A percentile compares a stretch with the other conserved stretches of the same genome.
phyloP scores from a whole-genome alignment of 2,797 vertebrate genomes.

The Lemur catta region DNA sequence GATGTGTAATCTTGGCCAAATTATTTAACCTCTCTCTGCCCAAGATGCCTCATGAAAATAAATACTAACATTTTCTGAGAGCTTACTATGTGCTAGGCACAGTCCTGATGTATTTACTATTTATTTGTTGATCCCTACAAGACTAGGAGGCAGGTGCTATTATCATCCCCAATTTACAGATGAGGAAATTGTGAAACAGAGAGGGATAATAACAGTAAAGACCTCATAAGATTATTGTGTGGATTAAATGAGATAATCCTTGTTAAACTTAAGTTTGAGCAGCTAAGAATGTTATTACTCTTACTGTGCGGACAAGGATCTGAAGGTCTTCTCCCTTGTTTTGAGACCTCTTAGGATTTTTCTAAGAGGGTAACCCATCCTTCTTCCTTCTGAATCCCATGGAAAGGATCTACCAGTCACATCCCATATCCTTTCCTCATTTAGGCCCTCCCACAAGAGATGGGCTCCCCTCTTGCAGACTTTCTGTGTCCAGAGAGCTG shows the following conservation, averaged over 20 bases:
- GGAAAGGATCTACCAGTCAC: not conserved
- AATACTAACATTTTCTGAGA: not conserved
- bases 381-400: not conserved
- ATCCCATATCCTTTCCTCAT: not conserved
- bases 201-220: not conserved
- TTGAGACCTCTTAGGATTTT: not conserved
- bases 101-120: not conserved
- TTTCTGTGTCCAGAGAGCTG: slow-evolving; percentile 26
- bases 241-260: not conserved
- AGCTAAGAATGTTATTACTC: not conserved
- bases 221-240: not conserved
- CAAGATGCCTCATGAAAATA: not conserved
- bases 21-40: not conserved
- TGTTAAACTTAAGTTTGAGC: not conserved
- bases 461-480: not conserved
- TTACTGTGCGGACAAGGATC: not conserved
- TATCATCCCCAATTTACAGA: not conserved
- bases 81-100: not conserved
- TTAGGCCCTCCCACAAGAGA: not conserved
- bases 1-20: not conserved
- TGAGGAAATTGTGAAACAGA: not conserved
- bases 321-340: not conserved
- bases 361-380: not conserved
- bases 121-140: not conserved
- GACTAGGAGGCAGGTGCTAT: not conserved